Base-by-base conservation (phyloP, 2,888 invertebrate genomes). In the Galeruca laticollis region DNA sequence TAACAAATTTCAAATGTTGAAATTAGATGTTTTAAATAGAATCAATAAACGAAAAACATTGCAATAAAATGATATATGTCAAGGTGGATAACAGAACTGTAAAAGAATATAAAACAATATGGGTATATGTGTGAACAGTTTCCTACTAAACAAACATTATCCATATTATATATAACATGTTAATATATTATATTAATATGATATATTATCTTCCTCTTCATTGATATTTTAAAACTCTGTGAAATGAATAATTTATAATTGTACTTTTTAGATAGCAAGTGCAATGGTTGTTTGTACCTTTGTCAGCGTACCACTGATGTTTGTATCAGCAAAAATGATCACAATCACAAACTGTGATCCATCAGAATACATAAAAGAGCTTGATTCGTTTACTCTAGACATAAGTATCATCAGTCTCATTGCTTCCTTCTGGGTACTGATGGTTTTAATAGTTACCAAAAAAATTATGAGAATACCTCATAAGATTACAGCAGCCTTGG, bases 201-300 rank as follows among this genome's bases (percentile, higher is more conserved):
- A n/a, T n/a, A n/a, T 26, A 26, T 26, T 26, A 26, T 26, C 26
- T 26, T 26, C 3, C 1, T 26, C 26, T 26, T 26, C n/a, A n/a
- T 26, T 26, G 1, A 3, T 26, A 26, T 26, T 26, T 26, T 26
- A 6, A 26, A 26, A 26, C 26, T 26, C 26, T 26, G 6, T 26
- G 26, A 8, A 5, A 43, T 43, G 1, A 11, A n/a, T n/a, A n/a
- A n/a, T 43, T 43, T 43, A 15, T 43, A 43, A 43, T 26, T 20
- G 0, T 5, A 20, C 10, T 64, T n/a, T 87, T 60, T 83, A 96
- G 93, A 92, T 97, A 85, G 97, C 97, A 0, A 95, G 94, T 64
- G 94, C 96, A 33, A 95, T 98, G 95, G 97, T 98, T 4, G 93
- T 95, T 1, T 96, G 97, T 78, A 98, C 98, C 0, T 96, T 98